Percentiles rank a stretch among this genome's conserved stretches.
Conservation (phyloP, 2,113 vertebrate genomes). For the Caretta caretta region DNA sequence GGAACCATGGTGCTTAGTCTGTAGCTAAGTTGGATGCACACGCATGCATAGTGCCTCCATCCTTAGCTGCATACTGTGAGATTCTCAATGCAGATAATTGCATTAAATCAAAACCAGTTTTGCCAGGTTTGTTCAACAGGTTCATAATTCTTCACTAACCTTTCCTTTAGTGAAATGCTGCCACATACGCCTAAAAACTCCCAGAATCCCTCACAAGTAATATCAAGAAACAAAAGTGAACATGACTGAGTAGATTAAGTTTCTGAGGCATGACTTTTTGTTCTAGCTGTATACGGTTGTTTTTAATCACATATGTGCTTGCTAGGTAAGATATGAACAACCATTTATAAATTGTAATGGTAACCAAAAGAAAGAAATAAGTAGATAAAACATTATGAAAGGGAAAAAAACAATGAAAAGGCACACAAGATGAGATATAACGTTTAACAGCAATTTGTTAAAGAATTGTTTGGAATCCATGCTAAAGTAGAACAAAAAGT, state of each 20-base stretch:
- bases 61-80: too few relatives aligned
- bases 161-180: neutral
- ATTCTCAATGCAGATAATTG: neutral
- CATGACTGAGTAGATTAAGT: neutral
- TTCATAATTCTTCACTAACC: rapidly evolving
- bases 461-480: neutral
- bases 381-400: too few relatives aligned
- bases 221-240: neutral
- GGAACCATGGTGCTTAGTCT: neutral
- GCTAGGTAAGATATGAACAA: too few relatives aligned
- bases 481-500: neutral
- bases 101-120: rapidly evolving
- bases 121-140: rapidly evolving
- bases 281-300: neutral
- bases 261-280: neutral
- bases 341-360: too few relatives aligned
- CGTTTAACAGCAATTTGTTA: too few relatives aligned
- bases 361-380: too few relatives aligned
- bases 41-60: neutral
- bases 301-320: too few relatives aligned
- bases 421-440: too few relatives aligned
- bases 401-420: too few relatives aligned
- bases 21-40: neutral
- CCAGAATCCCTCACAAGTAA: neutral
- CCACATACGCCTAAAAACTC: neutral